These are phyloP conservation scores for Popillia japonica DNA, from an alignment of 1,140 invertebrate species.

Conservation along the genomic window DNA sequence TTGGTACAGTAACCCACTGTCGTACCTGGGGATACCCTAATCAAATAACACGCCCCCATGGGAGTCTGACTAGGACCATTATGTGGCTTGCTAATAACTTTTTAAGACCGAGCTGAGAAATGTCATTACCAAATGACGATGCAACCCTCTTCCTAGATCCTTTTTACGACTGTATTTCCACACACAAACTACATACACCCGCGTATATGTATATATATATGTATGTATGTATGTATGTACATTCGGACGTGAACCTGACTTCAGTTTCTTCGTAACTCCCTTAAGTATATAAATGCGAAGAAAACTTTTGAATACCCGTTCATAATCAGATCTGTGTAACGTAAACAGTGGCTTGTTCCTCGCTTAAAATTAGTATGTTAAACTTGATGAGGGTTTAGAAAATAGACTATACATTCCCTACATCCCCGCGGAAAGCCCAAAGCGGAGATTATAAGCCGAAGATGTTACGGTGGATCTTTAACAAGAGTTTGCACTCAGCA, in stretches of 20 bases:
- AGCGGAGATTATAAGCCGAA: constrained; percentile 44
- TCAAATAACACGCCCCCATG: constrained; percentile 42
- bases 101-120: constrained; percentile 45
- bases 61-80: constrained; percentile 43
- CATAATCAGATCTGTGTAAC: constrained; percentile 43
- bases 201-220: too few species aligned
- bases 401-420: constrained; percentile 33
- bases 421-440: constrained; percentile 33
- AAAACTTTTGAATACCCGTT: too few species aligned
- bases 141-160: constrained; percentile 43
- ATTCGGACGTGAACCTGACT: too few species aligned
- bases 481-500: constrained; percentile 49
- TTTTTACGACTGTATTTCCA: constrained; percentile 44
- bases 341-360: constrained; percentile 43
- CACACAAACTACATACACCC: background rate
- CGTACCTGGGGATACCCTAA: constrained; percentile 42
- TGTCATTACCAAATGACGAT: constrained; percentile 47
- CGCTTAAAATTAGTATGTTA: constrained; percentile 45
- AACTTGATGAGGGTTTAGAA: constrained; percentile 45
- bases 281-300: too few species aligned
- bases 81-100: constrained; percentile 45
- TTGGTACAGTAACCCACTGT: constrained; percentile 44
- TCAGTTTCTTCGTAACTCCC: constrained; percentile 34
- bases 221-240: too few species aligned
- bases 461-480: constrained; percentile 45